A percentile compares a stretch with the other conserved stretches of the same genome.
These are phyloP conservation scores for Teinopalpus imperialis DNA, from an alignment of 2,888 invertebrate species.

Conservation along the genomic window DNA sequence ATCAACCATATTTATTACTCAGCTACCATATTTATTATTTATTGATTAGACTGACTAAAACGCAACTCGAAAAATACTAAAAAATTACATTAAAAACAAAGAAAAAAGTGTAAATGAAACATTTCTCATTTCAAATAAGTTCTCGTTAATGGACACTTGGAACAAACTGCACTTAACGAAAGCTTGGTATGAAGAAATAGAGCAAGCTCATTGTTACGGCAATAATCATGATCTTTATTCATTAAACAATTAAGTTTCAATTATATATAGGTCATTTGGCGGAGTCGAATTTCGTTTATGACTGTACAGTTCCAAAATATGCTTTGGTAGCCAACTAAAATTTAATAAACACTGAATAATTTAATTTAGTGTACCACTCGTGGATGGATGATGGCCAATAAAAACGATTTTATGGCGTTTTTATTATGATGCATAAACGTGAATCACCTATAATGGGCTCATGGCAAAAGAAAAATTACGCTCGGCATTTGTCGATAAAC, in stretches of 20 bases:
- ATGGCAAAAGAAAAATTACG: slow-evolving; percentile 53
- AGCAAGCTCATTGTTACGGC: slow-evolving; percentile 20
- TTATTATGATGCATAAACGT: slow-evolving; percentile 79
- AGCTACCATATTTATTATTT: too few species aligned
- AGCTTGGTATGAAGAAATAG: slow-evolving; percentile 1
- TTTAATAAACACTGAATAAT: slow-evolving; percentile 78
- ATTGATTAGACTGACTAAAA: too few species aligned
- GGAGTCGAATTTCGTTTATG: slow-evolving; percentile 53
- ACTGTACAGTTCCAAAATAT: slow-evolving; percentile 65
- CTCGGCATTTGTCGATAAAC: slow-evolving; percentile 44
- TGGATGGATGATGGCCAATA: slow-evolving; percentile 77
- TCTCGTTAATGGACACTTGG: too few species aligned
- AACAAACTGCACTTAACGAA: not conserved
- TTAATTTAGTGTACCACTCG: slow-evolving; percentile 71
- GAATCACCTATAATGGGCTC: slow-evolving; percentile 69
- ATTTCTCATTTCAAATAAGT: too few species aligned
- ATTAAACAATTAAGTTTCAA: slow-evolving; percentile 34
- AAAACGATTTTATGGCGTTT: slow-evolving; percentile 74
- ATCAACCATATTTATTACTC: too few species aligned
- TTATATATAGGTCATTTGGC: slow-evolving; percentile 56
- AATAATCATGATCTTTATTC: slow-evolving; percentile 11
- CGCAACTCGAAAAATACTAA: too few species aligned
- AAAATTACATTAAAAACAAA: too few species aligned
- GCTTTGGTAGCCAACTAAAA: slow-evolving; percentile 67
- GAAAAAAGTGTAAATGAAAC: too few species aligned